These are phyloP conservation scores for Turdus rufiventris DNA, from an alignment of 2,113 vertebrate genomes.

Conservation along the genomic window DNA sequence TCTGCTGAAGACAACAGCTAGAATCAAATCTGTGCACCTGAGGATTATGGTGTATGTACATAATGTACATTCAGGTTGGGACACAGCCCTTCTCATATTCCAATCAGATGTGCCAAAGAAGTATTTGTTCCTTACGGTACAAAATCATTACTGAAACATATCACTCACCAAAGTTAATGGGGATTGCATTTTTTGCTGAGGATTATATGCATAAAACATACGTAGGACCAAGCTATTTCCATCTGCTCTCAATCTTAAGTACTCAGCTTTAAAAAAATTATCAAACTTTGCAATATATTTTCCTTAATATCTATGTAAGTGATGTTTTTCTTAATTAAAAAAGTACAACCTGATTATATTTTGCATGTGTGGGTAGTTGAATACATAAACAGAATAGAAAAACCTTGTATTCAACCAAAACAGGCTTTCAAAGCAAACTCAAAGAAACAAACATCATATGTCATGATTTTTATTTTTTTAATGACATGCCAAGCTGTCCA, in stretches of 20 bases:
- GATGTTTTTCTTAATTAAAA: slow-evolving; percentile 64
- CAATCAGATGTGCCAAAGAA: neutral
- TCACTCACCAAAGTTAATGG: neutral
- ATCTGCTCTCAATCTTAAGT: neutral
- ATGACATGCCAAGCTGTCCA: slow-evolving; percentile 30
- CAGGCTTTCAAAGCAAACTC: slow-evolving; percentile 53
- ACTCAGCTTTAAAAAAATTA: neutral
- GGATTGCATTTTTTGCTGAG: neutral
- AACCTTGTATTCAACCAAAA: slow-evolving; percentile 45
- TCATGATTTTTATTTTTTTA: neutral
- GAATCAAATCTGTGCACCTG: neutral
- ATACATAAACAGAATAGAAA: slow-evolving; percentile 62
- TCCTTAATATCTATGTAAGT: neutral
- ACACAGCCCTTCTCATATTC: neutral
- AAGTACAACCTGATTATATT: slow-evolving; percentile 57
- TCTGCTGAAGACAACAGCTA: neutral
- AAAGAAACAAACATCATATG: slow-evolving; percentile 62
- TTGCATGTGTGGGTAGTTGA: slow-evolving; percentile 52
- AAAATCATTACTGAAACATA: neutral
- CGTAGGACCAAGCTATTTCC: neutral
- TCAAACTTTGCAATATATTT: slow-evolving; percentile 22
- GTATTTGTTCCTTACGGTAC: fast-evolving
- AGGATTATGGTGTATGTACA: neutral
- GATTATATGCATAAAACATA: neutral
- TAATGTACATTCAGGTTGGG: neutral